phyloP scores from a whole-genome alignment of 2,888 invertebrate genomes.

The Eristalis intricaria region DNA sequence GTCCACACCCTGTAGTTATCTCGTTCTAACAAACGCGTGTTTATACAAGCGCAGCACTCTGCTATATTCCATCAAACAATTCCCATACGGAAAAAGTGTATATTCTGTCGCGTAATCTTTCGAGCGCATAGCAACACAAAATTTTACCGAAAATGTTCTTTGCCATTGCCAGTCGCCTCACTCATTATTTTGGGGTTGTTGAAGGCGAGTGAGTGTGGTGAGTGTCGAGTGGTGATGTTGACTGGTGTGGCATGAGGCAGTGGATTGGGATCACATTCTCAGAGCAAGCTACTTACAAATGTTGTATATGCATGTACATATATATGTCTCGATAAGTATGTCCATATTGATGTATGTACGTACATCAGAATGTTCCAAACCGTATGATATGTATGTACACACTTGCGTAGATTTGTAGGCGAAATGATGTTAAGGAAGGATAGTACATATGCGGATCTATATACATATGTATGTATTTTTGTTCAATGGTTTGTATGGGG shows the following conservation, averaged over 20 bases:
- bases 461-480: background rate
- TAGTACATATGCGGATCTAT: too few relatives aligned
- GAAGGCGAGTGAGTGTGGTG: conserved; percentile 2
- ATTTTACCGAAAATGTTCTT: conserved; percentile 59
- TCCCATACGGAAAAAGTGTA: conserved; percentile 58
- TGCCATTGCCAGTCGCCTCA: conserved; percentile 38
- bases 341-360: background rate
- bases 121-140: conserved; percentile 69
- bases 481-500: background rate
- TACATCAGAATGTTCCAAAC: background rate
- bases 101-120: conserved; percentile 66
- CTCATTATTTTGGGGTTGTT: conserved; percentile 55
- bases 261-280: conserved; percentile 1
- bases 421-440: too few relatives aligned
- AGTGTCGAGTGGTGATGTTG: background rate
- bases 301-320: too few relatives aligned
- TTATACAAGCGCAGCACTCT: conserved; percentile 51
- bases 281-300: background rate
- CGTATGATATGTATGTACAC: background rate
- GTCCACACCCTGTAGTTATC: conserved; percentile 56
- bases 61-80: conserved; percentile 56
- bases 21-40: conserved; percentile 39
- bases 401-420: too few relatives aligned
- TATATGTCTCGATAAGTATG: too few relatives aligned
- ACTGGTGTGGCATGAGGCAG: conserved; percentile 10